These are phyloP conservation scores for Dusona sp. DNA, from an alignment of 2,888 invertebrate genomes.

Conservation along the genomic window DNA sequence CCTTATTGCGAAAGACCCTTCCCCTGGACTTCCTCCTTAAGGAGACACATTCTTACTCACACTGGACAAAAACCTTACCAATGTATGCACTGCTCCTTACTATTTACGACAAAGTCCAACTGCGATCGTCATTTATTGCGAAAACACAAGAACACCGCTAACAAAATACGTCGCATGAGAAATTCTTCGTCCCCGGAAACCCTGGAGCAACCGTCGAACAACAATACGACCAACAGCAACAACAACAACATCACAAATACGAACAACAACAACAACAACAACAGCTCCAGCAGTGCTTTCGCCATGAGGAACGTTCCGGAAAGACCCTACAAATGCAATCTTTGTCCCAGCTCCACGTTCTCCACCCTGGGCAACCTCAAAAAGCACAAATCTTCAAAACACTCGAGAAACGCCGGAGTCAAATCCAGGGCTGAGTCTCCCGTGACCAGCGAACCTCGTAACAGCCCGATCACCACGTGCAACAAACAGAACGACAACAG, in stretches of 20 bases:
- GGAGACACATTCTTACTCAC: slow-evolving; percentile 97
- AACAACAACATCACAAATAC: slow-evolving; percentile 74
- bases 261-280: slow-evolving; percentile 63
- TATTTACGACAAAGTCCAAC: slow-evolving; percentile 98
- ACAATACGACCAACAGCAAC: slow-evolving; percentile 81
- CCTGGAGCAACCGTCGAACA: slow-evolving; percentile 81
- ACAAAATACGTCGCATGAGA: slow-evolving; percentile 74
- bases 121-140: slow-evolving; percentile 97
- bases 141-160: slow-evolving; percentile 90
- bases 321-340: slow-evolving; percentile 91
- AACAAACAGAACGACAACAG: slow-evolving; percentile 80
- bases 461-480: slow-evolving; percentile 73
- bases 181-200: slow-evolving; percentile 85
- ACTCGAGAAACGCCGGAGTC: slow-evolving; percentile 83
- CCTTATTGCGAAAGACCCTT: slow-evolving; percentile 97
- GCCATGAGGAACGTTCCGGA: slow-evolving; percentile 90
- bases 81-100: slow-evolving; percentile 95
- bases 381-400: slow-evolving; percentile 91
- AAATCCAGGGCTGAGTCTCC: slow-evolving; percentile 68
- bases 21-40: slow-evolving; percentile 97
- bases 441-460: slow-evolving; percentile 70
- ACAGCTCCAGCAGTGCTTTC: slow-evolving; percentile 85
- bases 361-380: slow-evolving; percentile 92
- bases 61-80: slow-evolving; percentile 98
- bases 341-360: slow-evolving; percentile 93